Conservation (phyloP, 2,888 invertebrate species). For the Coremacera marginata region DNA sequence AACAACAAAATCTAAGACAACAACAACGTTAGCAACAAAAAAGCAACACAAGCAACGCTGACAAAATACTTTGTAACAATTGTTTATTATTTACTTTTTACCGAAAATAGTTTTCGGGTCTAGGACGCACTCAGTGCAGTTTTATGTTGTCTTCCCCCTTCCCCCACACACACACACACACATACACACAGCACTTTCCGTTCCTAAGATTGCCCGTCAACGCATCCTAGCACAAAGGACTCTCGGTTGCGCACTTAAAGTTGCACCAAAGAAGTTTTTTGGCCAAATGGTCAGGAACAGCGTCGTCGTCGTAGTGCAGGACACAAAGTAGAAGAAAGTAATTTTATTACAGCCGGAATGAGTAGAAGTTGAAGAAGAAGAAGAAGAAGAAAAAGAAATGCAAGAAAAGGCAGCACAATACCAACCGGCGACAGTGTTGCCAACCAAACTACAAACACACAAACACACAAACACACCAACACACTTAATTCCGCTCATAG, state of each 20-base stretch:
- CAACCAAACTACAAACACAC: constrained; percentile 12
- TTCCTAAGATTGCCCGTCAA: background rate
- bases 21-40: background rate
- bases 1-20: background rate
- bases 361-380: background rate
- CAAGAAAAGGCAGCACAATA: constrained; percentile 3
- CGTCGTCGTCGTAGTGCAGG: background rate
- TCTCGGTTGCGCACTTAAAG: constrained; percentile 25
- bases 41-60: constrained; percentile 46
- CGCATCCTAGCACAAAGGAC: background rate
- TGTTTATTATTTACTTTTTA: constrained; percentile 54
- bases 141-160: background rate
- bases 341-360: constrained; percentile 45
- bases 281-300: constrained; percentile 28
- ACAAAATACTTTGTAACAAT: constrained; percentile 54
- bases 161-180: background rate
- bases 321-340: constrained; percentile 43
- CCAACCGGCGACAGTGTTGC: constrained; percentile 41
- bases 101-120: constrained; percentile 16
- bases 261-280: constrained; percentile 22
- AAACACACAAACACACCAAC: background rate
- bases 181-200: background rate
- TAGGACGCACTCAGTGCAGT: background rate
- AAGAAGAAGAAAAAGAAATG: too few relatives aligned
- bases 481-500: constrained; percentile 40